These are phyloP conservation scores for Danio tinwini DNA, from an alignment of 2,797 vertebrate species.

Conservation along the genomic window DNA sequence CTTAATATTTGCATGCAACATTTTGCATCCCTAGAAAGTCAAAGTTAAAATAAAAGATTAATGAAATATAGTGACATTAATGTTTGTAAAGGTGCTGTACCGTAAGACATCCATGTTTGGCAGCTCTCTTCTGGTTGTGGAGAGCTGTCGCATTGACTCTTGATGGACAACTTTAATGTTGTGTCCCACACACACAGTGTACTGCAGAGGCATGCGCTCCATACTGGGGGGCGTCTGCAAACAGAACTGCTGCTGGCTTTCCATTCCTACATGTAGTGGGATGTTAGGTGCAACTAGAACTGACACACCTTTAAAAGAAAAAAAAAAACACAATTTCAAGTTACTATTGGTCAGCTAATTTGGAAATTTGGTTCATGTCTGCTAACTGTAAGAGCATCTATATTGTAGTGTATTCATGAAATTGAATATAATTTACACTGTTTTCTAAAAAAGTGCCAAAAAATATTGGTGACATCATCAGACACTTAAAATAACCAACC, in stretches of 20 bases:
- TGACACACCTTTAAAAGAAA: conserved; percentile 79
- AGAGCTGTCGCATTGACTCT: conserved; percentile 71
- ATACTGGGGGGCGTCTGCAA: conserved; percentile 79
- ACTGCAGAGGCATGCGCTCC: conserved; percentile 78
- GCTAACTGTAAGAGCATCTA: too few relatives aligned
- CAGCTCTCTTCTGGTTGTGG: conserved; percentile 66
- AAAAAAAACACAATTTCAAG: neutral
- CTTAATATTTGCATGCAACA: too few relatives aligned
- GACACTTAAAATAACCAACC: too few relatives aligned
- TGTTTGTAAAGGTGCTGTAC: conserved; percentile 63
- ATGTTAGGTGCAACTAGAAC: conserved; percentile 80
- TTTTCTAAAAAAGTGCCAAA: too few relatives aligned
- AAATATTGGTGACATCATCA: too few relatives aligned
- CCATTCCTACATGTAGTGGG: conserved; percentile 81
- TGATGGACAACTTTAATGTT: conserved; percentile 77
- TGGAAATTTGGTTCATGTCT: neutral
- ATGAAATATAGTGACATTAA: too few relatives aligned
- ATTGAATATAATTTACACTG: too few relatives aligned
- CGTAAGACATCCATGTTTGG: conserved; percentile 80
- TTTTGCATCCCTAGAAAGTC: neutral
- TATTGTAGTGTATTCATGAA: too few relatives aligned
- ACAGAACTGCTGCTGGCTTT: conserved; percentile 84
- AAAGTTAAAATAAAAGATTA: neutral
- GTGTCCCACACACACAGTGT: conserved; percentile 84
- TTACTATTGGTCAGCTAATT: neutral